Percentiles rank a stretch among this genome's conserved stretches.
Evolutionary conservation across 2,113 vertebrate genomes (phyloP).

Genomic region (Zeus faber): DNA sequence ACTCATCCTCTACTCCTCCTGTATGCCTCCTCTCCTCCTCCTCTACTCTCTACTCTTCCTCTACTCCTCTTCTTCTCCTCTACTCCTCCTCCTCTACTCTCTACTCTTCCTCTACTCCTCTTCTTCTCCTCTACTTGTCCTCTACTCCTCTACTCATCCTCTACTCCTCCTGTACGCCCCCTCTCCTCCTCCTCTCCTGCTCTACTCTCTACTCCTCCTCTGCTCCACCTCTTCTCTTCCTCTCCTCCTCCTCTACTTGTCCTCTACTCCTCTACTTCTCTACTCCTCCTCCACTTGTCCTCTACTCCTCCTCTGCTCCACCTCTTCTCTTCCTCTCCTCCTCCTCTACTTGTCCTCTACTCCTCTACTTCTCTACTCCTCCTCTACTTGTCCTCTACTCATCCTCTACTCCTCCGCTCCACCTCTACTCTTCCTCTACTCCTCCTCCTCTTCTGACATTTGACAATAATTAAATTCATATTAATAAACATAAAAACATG

Average conservation of each 20-base stretch:
- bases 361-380: neutral
- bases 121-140: neutral
- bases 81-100: neutral
- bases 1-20: neutral
- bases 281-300: slow-evolving; percentile 6
- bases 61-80: neutral
- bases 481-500: too few relatives aligned
- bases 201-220: slow-evolving; percentile 49
- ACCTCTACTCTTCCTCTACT: neutral
- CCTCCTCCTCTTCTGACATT: neutral
- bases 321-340: neutral
- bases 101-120: neutral
- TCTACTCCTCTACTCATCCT: too few relatives aligned
- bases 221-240: slow-evolving; percentile 30
- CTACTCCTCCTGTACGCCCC: neutral
- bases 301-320: slow-evolving; percentile 12
- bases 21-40: slow-evolving; percentile 22
- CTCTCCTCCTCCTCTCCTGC: slow-evolving; percentile 28
- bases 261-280: neutral
- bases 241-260: neutral
- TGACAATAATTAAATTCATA: too few relatives aligned
- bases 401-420: neutral
- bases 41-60: neutral
- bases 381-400: neutral
- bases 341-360: neutral